These are phyloP conservation scores for Sycophila sp. DNA, from an alignment of 1,140 invertebrate genomes.

Conservation along the genomic window DNA sequence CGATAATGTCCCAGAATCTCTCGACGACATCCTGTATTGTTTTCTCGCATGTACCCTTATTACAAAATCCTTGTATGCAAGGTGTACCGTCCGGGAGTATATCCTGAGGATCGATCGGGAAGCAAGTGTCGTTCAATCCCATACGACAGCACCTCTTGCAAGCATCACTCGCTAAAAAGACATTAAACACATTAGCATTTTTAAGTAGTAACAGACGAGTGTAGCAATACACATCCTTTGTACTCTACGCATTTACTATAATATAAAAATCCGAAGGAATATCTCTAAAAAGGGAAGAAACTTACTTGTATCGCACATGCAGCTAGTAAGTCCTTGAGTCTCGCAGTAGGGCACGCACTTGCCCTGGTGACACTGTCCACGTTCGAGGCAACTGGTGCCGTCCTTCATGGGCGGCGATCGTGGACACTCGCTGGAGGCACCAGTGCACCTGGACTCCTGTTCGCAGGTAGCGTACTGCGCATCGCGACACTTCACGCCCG, in stretches of 20 bases:
- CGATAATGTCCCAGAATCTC: constrained; percentile 95
- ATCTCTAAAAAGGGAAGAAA: constrained; percentile 18
- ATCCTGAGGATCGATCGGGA: constrained; percentile 86
- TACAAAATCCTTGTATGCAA: constrained; percentile 95
- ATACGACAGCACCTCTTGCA: constrained; percentile 91
- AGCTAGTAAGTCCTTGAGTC: constrained; percentile 89
- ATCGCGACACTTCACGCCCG: constrained; percentile 84
- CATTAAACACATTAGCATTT: no score
- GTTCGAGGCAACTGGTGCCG: constrained; percentile 86
- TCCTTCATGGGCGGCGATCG: constrained; percentile 88
- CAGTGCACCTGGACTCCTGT: constrained; percentile 82
- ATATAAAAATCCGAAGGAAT: constrained; percentile 1
- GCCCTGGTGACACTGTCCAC: constrained; percentile 85
- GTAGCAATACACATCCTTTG: no score
- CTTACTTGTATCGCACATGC: constrained; percentile 93
- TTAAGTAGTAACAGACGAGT: no score
- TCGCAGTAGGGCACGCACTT: constrained; percentile 94
- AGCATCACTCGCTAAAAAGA: constrained; percentile 78
- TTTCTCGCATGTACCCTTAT: constrained; percentile 92
- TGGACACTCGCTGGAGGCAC: constrained; percentile 76
- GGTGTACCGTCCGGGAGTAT: constrained; percentile 92
- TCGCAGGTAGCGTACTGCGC: constrained; percentile 90
- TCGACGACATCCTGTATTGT: constrained; percentile 95
- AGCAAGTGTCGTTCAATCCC: constrained; percentile 90
- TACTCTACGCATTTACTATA: constrained; percentile 28